Evolutionary conservation across 1,140 invertebrate genomes (phyloP).

Genomic region (Diorhabda sublineata): DNA sequence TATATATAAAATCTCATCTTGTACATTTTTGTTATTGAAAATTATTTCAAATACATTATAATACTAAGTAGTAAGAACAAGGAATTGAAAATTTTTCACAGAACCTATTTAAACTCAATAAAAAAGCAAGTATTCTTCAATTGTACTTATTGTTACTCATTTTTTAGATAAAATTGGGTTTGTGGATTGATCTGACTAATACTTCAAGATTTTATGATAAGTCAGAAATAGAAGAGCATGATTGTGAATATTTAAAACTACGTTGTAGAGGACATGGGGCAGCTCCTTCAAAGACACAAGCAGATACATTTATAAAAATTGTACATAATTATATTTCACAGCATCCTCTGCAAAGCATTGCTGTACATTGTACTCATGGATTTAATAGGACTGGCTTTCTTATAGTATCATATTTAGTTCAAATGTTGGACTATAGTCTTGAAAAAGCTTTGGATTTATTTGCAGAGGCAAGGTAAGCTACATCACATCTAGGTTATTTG

Average conservation of each 20-base stretch:
- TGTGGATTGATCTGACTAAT: slow-evolving; percentile 97
- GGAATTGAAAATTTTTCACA: too few relatives aligned
- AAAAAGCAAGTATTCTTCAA: too few relatives aligned
- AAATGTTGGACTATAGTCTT: slow-evolving; percentile 33
- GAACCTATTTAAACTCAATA: too few relatives aligned
- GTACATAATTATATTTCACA: slow-evolving; percentile 76
- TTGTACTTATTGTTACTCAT: neutral
- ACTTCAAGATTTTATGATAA: slow-evolving; percentile 90
- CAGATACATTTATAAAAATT: slow-evolving; percentile 69
- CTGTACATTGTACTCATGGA: slow-evolving; percentile 97
- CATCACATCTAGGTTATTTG: too few relatives aligned
- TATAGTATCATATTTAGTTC: slow-evolving; percentile 83
- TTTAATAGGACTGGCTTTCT: slow-evolving; percentile 98
- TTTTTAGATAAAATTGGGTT: slow-evolving; percentile 72
- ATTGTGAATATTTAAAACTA: slow-evolving; percentile 80
- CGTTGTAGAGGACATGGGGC: slow-evolving; percentile 82
- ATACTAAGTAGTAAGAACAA: too few relatives aligned
- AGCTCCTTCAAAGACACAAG: slow-evolving; percentile 74
- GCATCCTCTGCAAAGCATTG: slow-evolving; percentile 75
- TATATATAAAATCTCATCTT: too few relatives aligned
- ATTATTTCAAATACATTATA: too few relatives aligned
- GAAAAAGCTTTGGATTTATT: slow-evolving; percentile 34
- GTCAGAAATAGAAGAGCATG: slow-evolving; percentile 66
- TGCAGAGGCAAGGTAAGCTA: slow-evolving; percentile 32
- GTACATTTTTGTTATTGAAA: too few relatives aligned